These are phyloP conservation scores for Clusia tigrina DNA, from an alignment of 2,888 invertebrate genomes.

Conservation along the genomic window DNA sequence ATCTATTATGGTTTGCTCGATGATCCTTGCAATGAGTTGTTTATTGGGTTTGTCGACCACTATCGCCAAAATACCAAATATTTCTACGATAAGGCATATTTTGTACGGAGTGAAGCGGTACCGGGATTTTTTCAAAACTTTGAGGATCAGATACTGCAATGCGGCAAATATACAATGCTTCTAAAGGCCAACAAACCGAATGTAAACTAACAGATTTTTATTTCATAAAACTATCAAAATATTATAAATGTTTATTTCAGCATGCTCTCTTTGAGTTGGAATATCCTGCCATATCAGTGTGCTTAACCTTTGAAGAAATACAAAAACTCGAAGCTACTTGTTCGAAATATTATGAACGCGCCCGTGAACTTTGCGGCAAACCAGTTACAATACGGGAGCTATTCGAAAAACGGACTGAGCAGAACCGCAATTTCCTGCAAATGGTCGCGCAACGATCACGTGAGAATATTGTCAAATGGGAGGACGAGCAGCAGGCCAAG, in stretches of 20 bases:
- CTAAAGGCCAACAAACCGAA: slow-evolving; percentile 75
- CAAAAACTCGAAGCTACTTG: slow-evolving; percentile 44
- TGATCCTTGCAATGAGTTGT: slow-evolving; percentile 84
- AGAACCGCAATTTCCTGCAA: slow-evolving; percentile 66
- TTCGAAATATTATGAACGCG: slow-evolving; percentile 43
- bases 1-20: slow-evolving; percentile 84
- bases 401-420: slow-evolving; percentile 65
- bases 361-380: slow-evolving; percentile 64
- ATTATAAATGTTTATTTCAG: slow-evolving; percentile 34
- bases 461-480: slow-evolving; percentile 55
- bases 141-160: slow-evolving; percentile 73
- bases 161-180: slow-evolving; percentile 78
- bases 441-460: slow-evolving; percentile 65
- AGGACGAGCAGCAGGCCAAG: slow-evolving; percentile 43
- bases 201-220: too few species aligned
- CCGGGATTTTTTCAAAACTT: slow-evolving; percentile 75
- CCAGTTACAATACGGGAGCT: slow-evolving; percentile 67
- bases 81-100: slow-evolving; percentile 61
- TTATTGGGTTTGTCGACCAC: slow-evolving; percentile 67
- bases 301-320: slow-evolving; percentile 54
- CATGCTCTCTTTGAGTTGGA: slow-evolving; percentile 56
- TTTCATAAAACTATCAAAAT: neutral
- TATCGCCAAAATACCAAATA: slow-evolving; percentile 58
- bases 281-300: slow-evolving; percentile 56
- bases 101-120: slow-evolving; percentile 61